phyloP scores from a whole-genome alignment of 2,113 vertebrate genomes.

The Crocuta crocuta region DNA sequence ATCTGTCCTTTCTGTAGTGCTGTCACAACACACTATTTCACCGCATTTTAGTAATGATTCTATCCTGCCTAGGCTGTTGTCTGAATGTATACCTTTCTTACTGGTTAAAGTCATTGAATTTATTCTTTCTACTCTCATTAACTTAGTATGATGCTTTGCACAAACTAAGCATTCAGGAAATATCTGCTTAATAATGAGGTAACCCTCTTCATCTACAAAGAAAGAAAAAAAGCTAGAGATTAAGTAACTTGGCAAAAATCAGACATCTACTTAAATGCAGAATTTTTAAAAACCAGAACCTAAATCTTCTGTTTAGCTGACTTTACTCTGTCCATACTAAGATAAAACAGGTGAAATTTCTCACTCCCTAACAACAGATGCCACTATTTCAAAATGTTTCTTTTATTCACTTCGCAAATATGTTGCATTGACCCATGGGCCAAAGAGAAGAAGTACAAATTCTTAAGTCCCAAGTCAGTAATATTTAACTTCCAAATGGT shows the following conservation, averaged over 20 bases:
- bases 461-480: constrained; percentile 24
- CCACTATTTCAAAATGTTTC: not conserved
- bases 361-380: not conserved
- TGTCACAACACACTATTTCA: not conserved
- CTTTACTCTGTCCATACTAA: not conserved
- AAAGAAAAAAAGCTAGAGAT: not conserved
- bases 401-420: not conserved
- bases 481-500: constrained; percentile 40
- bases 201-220: not conserved
- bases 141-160: not conserved
- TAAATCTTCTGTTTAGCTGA: not conserved
- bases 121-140: not conserved
- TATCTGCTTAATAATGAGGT: not conserved
- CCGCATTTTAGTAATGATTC: not conserved
- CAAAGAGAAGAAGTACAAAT: constrained; percentile 18
- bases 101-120: not conserved
- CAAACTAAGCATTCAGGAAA: constrained; percentile 22
- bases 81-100: not conserved
- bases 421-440: not conserved
- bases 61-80: not conserved
- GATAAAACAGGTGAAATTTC: not conserved
- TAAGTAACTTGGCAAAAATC: not conserved
- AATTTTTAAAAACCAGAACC: constrained; percentile 25
- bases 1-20: not conserved
- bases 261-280: not conserved